Percentiles rank a stretch among this genome's conserved stretches.
These are phyloP conservation scores for Baccha elongata DNA, from an alignment of 2,888 invertebrate species.

Conservation along the genomic window DNA sequence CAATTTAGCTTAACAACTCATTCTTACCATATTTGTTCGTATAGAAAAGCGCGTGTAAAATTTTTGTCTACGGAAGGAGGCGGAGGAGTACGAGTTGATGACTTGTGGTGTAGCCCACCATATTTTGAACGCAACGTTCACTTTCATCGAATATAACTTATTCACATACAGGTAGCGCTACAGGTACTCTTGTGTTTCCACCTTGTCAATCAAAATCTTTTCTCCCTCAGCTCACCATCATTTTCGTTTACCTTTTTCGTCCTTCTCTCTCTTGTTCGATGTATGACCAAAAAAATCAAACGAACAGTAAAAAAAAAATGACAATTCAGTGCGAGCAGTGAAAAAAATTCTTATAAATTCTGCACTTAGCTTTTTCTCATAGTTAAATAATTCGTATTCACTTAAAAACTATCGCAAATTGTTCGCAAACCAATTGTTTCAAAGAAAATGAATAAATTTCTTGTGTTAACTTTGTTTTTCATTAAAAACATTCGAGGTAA, in stretches of 20 bases:
- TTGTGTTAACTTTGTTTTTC: constrained; percentile 80
- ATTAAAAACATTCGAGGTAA: constrained; percentile 81
- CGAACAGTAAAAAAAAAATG: constrained; percentile 58
- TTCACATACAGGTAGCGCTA: constrained; percentile 2
- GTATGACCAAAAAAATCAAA: constrained; percentile 56
- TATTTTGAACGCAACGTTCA: no score
- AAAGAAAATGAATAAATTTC: constrained; percentile 79
- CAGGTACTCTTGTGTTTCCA: constrained; percentile 38
- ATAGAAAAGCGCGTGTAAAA: no score
- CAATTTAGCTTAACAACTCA: no score
- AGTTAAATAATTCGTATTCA: constrained; percentile 35
- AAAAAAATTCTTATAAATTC: constrained; percentile 63
- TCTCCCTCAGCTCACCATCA: constrained; percentile 8
- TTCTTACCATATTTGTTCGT: no score
- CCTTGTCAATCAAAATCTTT: constrained; percentile 30
- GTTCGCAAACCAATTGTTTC: constrained; percentile 20
- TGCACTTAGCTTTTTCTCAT: constrained; percentile 44
- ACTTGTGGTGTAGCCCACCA: no score
- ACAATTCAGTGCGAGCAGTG: constrained; percentile 72
- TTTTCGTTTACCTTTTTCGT: constrained; percentile 50
- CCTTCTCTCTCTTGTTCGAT: constrained; percentile 47
- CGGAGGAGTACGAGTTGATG: no score
- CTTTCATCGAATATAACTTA: no score
- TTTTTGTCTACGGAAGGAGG: no score
- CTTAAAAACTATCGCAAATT: constrained; percentile 39